Conservation (phyloP, 2,888 invertebrate species). For the Agrypnus murinus region DNA sequence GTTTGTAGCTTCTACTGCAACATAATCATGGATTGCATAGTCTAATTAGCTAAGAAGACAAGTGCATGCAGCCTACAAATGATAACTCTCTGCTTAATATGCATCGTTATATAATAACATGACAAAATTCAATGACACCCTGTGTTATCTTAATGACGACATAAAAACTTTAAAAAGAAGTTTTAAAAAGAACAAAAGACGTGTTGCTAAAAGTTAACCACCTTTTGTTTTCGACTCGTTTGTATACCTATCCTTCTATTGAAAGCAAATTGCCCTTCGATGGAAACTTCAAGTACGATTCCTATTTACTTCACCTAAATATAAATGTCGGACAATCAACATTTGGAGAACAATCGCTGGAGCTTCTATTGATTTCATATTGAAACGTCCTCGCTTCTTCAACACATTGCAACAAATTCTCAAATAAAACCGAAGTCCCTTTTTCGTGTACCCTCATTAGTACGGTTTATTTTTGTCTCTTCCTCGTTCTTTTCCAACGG, state of each 20-base stretch:
- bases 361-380: constrained; percentile 21
- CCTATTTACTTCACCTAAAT: constrained; percentile 1
- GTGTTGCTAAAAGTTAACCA: too few relatives aligned
- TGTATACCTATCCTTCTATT: too few relatives aligned
- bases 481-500: constrained; percentile 24
- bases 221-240: too few relatives aligned
- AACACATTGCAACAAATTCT: constrained; percentile 35
- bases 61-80: constrained; percentile 11
- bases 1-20: constrained; percentile 9
- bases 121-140: too few relatives aligned
- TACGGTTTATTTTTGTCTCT: constrained; percentile 38
- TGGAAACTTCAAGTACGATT: background rate
- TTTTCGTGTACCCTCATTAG: constrained; percentile 28
- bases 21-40: constrained; percentile 22
- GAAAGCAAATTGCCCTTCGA: too few relatives aligned
- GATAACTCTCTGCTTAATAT: background rate
- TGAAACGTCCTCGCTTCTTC: constrained; percentile 17
- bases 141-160: too few relatives aligned
- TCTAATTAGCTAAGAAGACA: background rate
- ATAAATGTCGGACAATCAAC: constrained; percentile 1
- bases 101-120: background rate
- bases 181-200: too few relatives aligned
- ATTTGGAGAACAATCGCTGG: too few relatives aligned
- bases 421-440: constrained; percentile 31
- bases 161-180: too few relatives aligned